Evolutionary conservation across 2,113 vertebrate genomes (phyloP).

Genomic region (Cryptotis parvus): DNA sequence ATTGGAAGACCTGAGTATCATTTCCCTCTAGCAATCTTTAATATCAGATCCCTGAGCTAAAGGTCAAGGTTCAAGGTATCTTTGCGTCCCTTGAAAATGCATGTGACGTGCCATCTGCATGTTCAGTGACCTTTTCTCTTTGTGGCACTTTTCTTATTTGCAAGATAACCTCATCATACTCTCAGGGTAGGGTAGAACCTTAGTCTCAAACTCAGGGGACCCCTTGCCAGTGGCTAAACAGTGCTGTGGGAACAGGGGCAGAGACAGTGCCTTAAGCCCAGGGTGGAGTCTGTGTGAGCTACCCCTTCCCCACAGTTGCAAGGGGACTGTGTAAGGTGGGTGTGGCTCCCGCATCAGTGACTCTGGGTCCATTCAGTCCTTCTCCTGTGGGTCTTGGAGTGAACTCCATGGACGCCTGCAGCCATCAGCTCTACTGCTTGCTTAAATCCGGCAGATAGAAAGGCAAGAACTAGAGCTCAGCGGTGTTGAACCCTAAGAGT

Average conservation of each 20-base stretch:
- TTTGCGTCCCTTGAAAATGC: not conserved
- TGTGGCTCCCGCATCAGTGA: accelerated
- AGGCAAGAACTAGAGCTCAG: accelerated
- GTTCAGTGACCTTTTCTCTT: not conserved
- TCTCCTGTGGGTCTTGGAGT: not conserved
- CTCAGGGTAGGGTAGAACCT: not conserved
- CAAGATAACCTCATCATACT: not conserved
- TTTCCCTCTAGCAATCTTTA: not conserved
- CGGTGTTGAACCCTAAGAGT: accelerated
- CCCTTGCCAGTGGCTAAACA: no score
- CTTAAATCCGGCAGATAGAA: not conserved
- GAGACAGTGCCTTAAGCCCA: not conserved
- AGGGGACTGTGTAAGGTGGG: accelerated
- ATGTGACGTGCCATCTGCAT: not conserved
- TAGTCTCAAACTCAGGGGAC: not conserved
- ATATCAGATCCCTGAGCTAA: not conserved
- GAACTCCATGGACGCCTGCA: not conserved
- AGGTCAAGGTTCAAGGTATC: not conserved
- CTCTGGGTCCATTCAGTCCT: no score
- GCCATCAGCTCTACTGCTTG: not conserved
- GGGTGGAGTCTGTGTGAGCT: no score
- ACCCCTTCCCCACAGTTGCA: not conserved
- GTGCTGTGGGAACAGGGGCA: not conserved
- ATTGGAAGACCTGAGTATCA: not conserved
- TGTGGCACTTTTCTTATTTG: not conserved